Base-by-base conservation (phyloP, 2,797 vertebrate species). In the Epinephelus awoara region DNA sequence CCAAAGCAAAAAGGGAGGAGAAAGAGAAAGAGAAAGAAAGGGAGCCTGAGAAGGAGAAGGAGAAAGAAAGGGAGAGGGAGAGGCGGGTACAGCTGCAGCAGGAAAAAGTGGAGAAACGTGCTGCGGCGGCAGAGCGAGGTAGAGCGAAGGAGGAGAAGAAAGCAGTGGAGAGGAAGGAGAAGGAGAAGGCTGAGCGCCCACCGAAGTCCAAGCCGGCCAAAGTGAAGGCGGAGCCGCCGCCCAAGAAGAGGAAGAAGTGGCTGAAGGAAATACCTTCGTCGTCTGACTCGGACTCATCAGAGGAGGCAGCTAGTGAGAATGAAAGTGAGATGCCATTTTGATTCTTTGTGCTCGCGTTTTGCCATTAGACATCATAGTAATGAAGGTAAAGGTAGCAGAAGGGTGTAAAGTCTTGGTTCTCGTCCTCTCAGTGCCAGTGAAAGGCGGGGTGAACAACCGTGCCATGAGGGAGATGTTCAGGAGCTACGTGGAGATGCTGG, bases 391-490 rank as follows among this genome's bases (percentile, higher is more conserved):
- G 21, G 49, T 34, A 25, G 44, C 7, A 42, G 40, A 42, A 42
- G 14, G 38, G 9, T 25, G n/a, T 25, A 51, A 74, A 51, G 42
- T 73, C 12, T 67, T 6, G 2, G 46, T 23, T 77, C 0, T 85
- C 8, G 0, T 27, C 50, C 40, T 1, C 72, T 54, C 75, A 95
- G 96, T 95, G 92, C 94, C 94, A 2, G 91, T 95, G 44, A 94
- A 95, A 83, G 94, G 93, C 0, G 95, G 96, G 6, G 92, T 97
- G 72, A 97, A 98, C 90, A 97, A 97, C 3, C 95, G 97, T 72
- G 97, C 96, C 1, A 97, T 98, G 97, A 96, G 96, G 72, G 97
- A 98, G 89, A 98, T 98, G 97, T 98, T 97, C 94, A 95, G 97
- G 84, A 98, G 97, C 92, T 98, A 98, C 0, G 97, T 98, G 88